Conservation (phyloP, 2,888 invertebrate genomes). For the Agonopterix alstromeriana region DNA sequence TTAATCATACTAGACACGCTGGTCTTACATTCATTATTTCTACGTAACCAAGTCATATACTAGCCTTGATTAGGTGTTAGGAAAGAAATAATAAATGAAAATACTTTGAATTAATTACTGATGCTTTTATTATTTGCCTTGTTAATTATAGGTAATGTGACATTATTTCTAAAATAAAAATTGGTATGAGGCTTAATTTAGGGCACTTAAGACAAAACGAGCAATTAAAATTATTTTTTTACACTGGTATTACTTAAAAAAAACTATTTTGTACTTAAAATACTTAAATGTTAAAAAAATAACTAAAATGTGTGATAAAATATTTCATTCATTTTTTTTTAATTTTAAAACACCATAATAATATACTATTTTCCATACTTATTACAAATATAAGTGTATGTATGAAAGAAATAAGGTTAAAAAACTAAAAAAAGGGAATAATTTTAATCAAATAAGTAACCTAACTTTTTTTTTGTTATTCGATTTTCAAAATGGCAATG, state of each 20-base stretch:
- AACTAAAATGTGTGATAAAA: background rate
- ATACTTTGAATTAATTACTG: background rate
- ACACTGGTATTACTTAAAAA: conserved; percentile 47
- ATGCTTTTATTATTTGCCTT: conserved; percentile 20
- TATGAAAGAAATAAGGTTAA: background rate
- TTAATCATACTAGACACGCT: too few relatives aligned
- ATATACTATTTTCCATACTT: background rate
- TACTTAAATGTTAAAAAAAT: conserved; percentile 14
- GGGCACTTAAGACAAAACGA: background rate
- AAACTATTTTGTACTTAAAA: conserved; percentile 52
- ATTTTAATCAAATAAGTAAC: too few relatives aligned
- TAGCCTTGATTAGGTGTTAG: too few relatives aligned
- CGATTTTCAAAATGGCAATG: conserved; percentile 24
- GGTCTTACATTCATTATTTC: too few relatives aligned
- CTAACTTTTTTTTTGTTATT: conserved; percentile 11
- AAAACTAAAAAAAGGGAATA: too few relatives aligned
- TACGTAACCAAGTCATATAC: too few relatives aligned
- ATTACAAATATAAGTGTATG: conserved; percentile 7
- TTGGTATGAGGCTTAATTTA: conserved; percentile 55
- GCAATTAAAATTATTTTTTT: conserved; percentile 27
- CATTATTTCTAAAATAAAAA: conserved; percentile 51
- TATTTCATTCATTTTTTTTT: background rate
- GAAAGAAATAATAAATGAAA: too few relatives aligned
- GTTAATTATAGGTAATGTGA: conserved; percentile 45
- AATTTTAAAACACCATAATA: too few relatives aligned